phyloP scores from a whole-genome alignment of 1,140 invertebrate species.

The Sminthurides bifidus region DNA sequence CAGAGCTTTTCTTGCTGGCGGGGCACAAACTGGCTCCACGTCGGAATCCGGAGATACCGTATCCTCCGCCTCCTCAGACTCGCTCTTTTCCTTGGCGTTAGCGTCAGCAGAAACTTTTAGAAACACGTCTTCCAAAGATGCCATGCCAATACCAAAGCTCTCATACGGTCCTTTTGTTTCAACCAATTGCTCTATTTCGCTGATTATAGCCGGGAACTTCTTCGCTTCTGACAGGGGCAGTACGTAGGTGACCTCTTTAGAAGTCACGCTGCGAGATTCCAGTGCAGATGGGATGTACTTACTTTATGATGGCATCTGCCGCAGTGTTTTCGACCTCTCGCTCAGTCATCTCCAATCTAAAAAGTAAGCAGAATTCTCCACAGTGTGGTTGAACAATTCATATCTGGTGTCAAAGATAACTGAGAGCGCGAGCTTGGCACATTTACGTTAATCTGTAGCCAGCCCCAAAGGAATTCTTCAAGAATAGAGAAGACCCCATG shows the following conservation, averaged over 20 bases:
- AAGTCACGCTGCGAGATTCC: conserved; percentile 45
- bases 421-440: not conserved
- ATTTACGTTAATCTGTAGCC: conserved; percentile 1
- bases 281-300: conserved; percentile 35
- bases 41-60: too few relatives aligned
- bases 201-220: conserved; percentile 48
- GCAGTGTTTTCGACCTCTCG: not conserved
- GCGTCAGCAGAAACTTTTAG: not conserved
- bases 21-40: too few relatives aligned
- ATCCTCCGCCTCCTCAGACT: too few relatives aligned
- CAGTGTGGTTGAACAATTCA: not conserved
- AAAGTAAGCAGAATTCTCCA: not conserved
- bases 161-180: conserved; percentile 50
- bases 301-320: not conserved
- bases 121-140: conserved; percentile 77
- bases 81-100: not conserved
- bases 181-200: conserved; percentile 47
- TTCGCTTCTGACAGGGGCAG: conserved; percentile 38
- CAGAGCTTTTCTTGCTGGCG: too few relatives aligned
- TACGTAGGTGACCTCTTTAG: conserved; percentile 39
- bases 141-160: conserved; percentile 63
- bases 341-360: conserved; percentile 2
- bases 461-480: conserved; percentile 46
- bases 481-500: conserved; percentile 43
- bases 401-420: not conserved